phyloP scores from a whole-genome alignment of 2,797 vertebrate genomes.

The Falco peregrinus region DNA sequence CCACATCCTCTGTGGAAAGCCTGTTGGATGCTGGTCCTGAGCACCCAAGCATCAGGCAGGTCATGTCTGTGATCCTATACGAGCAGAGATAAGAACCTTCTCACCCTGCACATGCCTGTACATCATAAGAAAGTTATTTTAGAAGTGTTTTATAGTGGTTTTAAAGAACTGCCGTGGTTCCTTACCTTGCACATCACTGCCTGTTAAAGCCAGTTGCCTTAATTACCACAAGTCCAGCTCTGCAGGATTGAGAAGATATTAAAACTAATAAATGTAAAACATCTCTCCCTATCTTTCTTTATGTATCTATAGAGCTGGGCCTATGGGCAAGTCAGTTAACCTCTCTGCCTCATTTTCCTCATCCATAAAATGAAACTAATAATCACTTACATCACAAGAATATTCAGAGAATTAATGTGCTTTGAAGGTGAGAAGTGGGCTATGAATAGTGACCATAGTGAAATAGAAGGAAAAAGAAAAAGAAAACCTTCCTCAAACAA shows the following conservation, averaged over 20 bases:
- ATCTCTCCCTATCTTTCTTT: neutral
- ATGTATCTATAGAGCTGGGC: neutral
- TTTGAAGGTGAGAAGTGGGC: slow-evolving; percentile 20
- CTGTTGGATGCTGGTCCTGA: neutral
- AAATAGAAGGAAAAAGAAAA: neutral
- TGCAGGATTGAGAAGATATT: neutral
- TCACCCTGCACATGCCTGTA: accelerated
- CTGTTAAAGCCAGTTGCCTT: neutral
- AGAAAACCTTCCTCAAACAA: neutral
- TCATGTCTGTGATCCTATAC: accelerated
- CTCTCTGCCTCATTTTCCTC: slow-evolving; percentile 11
- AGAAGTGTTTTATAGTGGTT: neutral
- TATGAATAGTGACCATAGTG: neutral
- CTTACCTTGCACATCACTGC: neutral
- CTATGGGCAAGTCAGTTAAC: slow-evolving; percentile 17
- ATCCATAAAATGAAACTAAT: slow-evolving; percentile 1
- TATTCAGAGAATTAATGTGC: slow-evolving; percentile 1
- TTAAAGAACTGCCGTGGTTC: neutral
- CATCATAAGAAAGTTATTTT: neutral
- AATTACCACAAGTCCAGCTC: neutral
- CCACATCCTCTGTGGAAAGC: accelerated
- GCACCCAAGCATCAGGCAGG: neutral
- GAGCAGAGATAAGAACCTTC: neutral
- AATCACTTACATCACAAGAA: neutral
- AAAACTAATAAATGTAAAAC: slow-evolving; percentile 20